Percentiles rank a stretch among this genome's conserved stretches.
phyloP scores from a whole-genome alignment of 2,797 vertebrate genomes.

The Yasuhikotakia modesta region DNA sequence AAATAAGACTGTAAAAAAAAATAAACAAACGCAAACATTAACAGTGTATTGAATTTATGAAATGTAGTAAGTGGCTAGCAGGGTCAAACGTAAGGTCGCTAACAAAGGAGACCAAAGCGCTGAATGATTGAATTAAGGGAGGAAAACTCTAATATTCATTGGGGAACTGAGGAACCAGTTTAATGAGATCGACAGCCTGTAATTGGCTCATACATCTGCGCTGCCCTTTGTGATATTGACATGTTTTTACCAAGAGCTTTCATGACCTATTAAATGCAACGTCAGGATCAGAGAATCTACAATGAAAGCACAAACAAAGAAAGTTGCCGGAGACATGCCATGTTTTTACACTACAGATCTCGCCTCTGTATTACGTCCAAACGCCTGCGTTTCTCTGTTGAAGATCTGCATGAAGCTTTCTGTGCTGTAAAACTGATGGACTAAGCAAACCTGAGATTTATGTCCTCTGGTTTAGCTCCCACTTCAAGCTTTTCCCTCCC shows the following conservation, averaged over 20 bases:
- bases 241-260: constrained; percentile 17
- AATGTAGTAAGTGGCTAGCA: neutral
- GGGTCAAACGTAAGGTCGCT: neutral
- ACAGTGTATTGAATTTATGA: neutral
- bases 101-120: constrained; percentile 6
- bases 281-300: constrained; percentile 1
- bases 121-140: neutral
- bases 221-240: constrained; percentile 36
- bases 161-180: neutral
- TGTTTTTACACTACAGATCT: neutral
- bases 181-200: constrained; percentile 25
- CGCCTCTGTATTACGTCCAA: neutral
- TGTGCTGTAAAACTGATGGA: neutral
- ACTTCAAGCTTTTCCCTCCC: neutral
- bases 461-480: neutral
- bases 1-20: neutral
- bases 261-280: constrained; percentile 13
- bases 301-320: neutral
- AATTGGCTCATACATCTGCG: constrained; percentile 20
- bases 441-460: constrained; percentile 3
- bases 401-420: neutral
- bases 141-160: neutral
- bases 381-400: neutral
- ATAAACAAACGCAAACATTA: neutral
- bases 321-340: neutral